Percentiles rank a stretch among this genome's conserved stretches.
Evolutionary conservation across 2,797 vertebrate genomes (phyloP).

Genomic region (Ctenopoma kingsleyae): DNA sequence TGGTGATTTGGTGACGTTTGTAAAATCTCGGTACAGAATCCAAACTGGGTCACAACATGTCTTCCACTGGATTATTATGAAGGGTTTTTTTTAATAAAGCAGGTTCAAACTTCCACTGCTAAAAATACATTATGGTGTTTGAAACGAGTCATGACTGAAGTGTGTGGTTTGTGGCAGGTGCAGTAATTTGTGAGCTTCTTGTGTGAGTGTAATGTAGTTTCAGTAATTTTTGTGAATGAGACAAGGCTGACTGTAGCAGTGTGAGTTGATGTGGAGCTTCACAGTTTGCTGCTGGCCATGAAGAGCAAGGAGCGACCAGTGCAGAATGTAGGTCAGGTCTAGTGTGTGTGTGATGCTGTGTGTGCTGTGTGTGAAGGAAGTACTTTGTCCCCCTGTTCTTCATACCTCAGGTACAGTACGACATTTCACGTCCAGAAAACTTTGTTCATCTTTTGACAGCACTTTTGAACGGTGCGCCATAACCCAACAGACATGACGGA

Average conservation of each 20-base stretch:
- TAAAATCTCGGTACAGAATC: no score
- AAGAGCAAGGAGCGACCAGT: constrained; percentile 38
- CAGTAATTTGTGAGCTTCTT: neutral
- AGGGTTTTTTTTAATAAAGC: neutral
- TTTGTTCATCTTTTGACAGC: neutral
- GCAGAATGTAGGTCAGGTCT: constrained; percentile 48
- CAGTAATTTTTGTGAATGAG: constrained; percentile 34
- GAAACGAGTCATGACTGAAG: neutral
- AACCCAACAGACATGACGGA: neutral
- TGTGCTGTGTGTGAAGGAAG: neutral
- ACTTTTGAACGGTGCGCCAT: neutral
- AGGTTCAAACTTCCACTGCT: neutral
- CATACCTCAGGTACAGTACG: neutral
- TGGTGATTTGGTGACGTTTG: no score
- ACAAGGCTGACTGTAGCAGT: constrained; percentile 2
- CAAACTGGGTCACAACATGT: neutral
- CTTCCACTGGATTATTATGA: neutral
- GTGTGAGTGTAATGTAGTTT: neutral
- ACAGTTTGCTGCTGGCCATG: constrained; percentile 35
- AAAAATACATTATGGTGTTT: neutral
- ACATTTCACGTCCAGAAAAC: neutral
- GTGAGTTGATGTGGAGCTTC: constrained; percentile 31
- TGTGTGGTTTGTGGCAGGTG: neutral
- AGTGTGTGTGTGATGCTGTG: constrained; percentile 13
- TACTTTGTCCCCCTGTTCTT: no score